Evolutionary conservation across 2,888 invertebrate genomes (phyloP).

Genomic region (Polydrusus tereticollis): DNA sequence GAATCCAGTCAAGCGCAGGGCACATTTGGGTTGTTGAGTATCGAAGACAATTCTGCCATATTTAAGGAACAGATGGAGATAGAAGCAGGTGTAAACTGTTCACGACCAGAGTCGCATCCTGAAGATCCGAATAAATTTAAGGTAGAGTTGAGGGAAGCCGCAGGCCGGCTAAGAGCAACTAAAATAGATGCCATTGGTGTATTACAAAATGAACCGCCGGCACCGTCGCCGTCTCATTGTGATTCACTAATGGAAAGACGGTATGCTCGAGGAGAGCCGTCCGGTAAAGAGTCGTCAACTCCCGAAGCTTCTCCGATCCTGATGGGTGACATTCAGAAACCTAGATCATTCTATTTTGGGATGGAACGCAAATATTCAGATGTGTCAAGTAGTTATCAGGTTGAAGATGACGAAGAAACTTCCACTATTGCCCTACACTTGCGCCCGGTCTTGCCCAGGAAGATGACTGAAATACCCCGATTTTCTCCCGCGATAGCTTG

Average conservation of each 20-base stretch:
- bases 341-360: conserved; percentile 83
- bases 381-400: conserved; percentile 70
- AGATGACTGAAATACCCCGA: conserved; percentile 80
- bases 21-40: conserved; percentile 43
- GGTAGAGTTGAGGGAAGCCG: conserved; percentile 68
- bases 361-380: conserved; percentile 78
- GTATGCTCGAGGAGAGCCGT: conserved; percentile 68
- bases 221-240: not conserved
- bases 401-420: conserved; percentile 59
- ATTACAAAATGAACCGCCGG: not conserved
- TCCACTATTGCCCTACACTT: conserved; percentile 75
- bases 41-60: conserved; percentile 31
- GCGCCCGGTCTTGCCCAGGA: conserved; percentile 84
- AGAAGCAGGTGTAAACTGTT: conserved; percentile 48
- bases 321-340: conserved; percentile 60
- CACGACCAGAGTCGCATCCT: conserved; percentile 63
- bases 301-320: conserved; percentile 71
- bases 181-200: conserved; percentile 47
- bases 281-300: conserved; percentile 75
- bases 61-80: conserved; percentile 40
- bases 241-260: not conserved
- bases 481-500: conserved; percentile 89
- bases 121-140: conserved; percentile 70
- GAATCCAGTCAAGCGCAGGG: conserved; percentile 61
- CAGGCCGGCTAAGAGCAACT: conserved; percentile 60